Evolutionary conservation across 1,140 invertebrate genomes (phyloP), one percentile per base, ranked within the genome.

Genomic region (Eciton burchellii): DNA sequence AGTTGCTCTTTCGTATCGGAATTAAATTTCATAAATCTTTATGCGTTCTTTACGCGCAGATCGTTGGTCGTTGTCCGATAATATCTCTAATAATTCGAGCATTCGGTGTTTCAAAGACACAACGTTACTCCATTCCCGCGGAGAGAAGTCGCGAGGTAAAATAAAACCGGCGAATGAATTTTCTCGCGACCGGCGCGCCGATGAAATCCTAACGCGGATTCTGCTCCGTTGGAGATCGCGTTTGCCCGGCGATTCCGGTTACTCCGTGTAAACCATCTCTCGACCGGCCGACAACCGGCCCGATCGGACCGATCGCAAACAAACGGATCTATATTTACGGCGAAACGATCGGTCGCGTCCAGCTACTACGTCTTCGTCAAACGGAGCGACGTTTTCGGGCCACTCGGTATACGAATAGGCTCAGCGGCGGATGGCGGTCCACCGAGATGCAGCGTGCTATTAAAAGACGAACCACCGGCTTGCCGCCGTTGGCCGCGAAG

Each of bases 401-500:
- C 83, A 81, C 79, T 73, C 68, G n/a, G 82, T 82, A 84, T 21
- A 83, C 84, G 68, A 86, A 57, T 60, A 43, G 41, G 21, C 21
- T 57, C 14, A 35, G 54, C 72, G 83, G 54, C 72, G 83, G 83
- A 83, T 59, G 82, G 81, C 63, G 62, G 77, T 74, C 83, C 84
- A 81, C 81, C 82, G 86, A 87, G 86, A 85, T 90, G 84, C 90
- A 84, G 84, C 83, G 82, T 72, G 84, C 90, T 91, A 91, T 91
- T 91, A 91, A 91, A 91, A 91, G 90, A 85, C 85, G 89, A 89
- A 90, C 84, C 87, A 88, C 86, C 72, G 84, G 79, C 79, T 90
- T 89, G 88, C 84, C 87, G 90, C n/a, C 84, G 87, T 90, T 90
- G 85, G 90, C 84, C 77, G 85, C 85, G 85, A 87, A 88, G 88